phyloP scores from a whole-genome alignment of 2,888 invertebrate genomes.

The Tachina fera region DNA sequence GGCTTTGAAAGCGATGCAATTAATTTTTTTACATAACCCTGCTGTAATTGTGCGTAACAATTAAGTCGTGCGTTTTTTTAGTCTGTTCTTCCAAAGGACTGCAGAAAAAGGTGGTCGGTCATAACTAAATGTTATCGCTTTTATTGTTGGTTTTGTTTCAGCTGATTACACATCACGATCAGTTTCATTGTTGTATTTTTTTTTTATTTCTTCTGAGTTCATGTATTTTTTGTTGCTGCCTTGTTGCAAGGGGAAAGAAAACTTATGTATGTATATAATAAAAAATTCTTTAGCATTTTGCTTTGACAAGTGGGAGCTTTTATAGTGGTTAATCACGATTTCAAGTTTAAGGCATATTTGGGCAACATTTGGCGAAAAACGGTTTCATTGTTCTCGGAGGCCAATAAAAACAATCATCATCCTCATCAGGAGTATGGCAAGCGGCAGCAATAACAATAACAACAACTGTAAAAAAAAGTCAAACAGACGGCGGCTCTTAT shows the following conservation, averaged over 20 bases:
- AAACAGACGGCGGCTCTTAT: constrained; percentile 53
- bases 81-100: constrained; percentile 24
- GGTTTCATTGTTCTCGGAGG: constrained; percentile 79
- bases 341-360: constrained; percentile 71
- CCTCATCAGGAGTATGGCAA: constrained; percentile 60
- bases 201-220: constrained; percentile 20
- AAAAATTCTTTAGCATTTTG: constrained; percentile 77
- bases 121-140: constrained; percentile 62
- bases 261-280: constrained; percentile 42
- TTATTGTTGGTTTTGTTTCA: constrained; percentile 59
- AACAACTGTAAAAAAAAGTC: constrained; percentile 31
- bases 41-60: constrained; percentile 80
- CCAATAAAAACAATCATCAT: constrained; percentile 70
- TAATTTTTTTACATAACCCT: constrained; percentile 51
- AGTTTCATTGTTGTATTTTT: constrained; percentile 42
- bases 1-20: constrained; percentile 3
- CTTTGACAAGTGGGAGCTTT: constrained; percentile 77
- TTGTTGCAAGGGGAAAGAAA: constrained; percentile 64
- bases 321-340: constrained; percentile 71
- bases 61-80: constrained; percentile 77
- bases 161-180: constrained; percentile 77
- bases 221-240: constrained; percentile 7
- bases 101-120: constrained; percentile 14
- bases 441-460: constrained; percentile 46
- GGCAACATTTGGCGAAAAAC: constrained; percentile 77